Base-by-base conservation (phyloP, 2,888 invertebrate species). In the Thera britannica region DNA sequence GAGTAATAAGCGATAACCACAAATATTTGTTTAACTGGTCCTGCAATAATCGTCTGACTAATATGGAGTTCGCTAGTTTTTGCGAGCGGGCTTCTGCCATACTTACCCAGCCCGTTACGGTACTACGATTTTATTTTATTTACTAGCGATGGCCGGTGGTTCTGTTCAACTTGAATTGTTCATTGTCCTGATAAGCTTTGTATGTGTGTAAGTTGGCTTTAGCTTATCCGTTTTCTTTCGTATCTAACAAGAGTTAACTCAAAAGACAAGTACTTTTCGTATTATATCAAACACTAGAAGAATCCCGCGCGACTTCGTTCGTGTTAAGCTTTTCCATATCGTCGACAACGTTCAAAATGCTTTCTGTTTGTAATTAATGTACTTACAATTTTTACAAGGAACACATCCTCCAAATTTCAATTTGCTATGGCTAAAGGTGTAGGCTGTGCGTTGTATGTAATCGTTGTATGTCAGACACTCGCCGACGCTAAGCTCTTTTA, bases 21-120 rank as follows among this genome's bases (percentile, higher is more conserved):
- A 64, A 66, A 63, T 60, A 60, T 70, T 70, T 70, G 70, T 64
- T 70, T 63, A 61, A 63, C 62, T 67, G 63, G 61, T 65, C 52
- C 65, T 52, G 67, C 73, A 74, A 69, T 74, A 71, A 74, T 71
- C 71, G 66, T 72, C 60, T 46, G 44, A 48, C 75, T 52, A 58
- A 75, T 71, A 77, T 65, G 76, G 76, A 58, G 58, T 49, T 56
- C 49, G 67, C 70, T 58, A 61, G 70, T 77, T 77, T 77, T 77
- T 77, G 73, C 61, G 52, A 44, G 57, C 67, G 54, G 58, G 67
- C 73, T 58, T 70, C 73, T 72, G 77, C 75, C 75, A 70, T 74
- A 75, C 74, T 61, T 62, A 55, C 68, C 49, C 51, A 67, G 61
- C 59, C 74, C 67, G 74, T 74, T 75, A 72, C 65, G 67, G 62